These are phyloP conservation scores for Trichomycterus rosablanca DNA, from an alignment of 2,113 vertebrate species.

Conservation along the genomic window DNA sequence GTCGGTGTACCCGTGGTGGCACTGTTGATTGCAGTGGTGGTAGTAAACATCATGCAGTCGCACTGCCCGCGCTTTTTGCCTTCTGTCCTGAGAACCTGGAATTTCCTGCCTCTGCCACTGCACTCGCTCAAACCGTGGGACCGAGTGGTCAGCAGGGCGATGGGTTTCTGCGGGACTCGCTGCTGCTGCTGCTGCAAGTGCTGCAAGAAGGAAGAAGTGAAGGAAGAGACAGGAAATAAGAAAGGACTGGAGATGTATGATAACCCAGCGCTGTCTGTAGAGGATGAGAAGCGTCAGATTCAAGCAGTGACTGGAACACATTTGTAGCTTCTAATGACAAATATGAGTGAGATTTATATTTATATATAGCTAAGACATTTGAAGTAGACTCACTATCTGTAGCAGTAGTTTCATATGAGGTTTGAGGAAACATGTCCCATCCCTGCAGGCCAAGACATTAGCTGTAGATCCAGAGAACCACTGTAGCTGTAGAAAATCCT, in stretches of 20 bases:
- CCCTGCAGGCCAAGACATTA: no score
- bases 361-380: background rate
- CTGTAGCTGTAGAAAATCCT: no score
- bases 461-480: no score
- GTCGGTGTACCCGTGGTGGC: constrained; percentile 72
- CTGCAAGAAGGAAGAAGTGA: constrained; percentile 2
- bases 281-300: constrained; percentile 20
- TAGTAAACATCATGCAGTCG: constrained; percentile 77
- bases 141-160: constrained; percentile 44
- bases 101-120: constrained; percentile 82
- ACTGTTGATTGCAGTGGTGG: constrained; percentile 61
- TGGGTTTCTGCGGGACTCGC: constrained; percentile 60
- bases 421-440: no score
- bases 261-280: constrained; percentile 64
- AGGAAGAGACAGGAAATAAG: constrained; percentile 43
- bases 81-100: constrained; percentile 72
- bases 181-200: constrained; percentile 74
- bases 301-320: constrained; percentile 21
- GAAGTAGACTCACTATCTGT: background rate
- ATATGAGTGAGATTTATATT: no score
- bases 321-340: constrained; percentile 15
- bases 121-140: constrained; percentile 88
- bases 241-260: constrained; percentile 71
- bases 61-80: constrained; percentile 68
- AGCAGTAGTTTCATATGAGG: background rate